Evolutionary conservation across 2,113 vertebrate genomes (phyloP).

Genomic region (Aptenodytes patagonicus): DNA sequence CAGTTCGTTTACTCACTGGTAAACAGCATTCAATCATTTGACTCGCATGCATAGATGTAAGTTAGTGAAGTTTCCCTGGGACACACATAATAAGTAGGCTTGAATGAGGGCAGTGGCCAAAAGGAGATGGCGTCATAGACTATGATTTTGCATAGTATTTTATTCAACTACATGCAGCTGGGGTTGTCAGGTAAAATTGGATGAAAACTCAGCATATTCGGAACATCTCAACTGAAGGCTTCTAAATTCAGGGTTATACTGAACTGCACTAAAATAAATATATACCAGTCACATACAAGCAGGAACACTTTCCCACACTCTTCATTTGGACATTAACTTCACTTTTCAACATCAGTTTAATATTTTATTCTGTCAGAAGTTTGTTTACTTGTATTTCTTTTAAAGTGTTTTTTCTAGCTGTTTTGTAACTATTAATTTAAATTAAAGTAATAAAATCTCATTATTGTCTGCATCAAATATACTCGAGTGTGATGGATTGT

Average conservation of each 20-base stretch:
- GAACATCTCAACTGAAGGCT: fast-evolving
- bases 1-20: background rate
- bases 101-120: background rate
- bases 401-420: background rate
- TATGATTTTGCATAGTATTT: background rate
- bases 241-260: background rate
- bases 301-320: background rate
- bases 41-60: background rate
- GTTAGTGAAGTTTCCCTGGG: background rate
- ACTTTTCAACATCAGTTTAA: background rate
- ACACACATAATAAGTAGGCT: background rate
- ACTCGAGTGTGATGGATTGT: background rate
- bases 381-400: background rate
- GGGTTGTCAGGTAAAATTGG: background rate
- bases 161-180: background rate
- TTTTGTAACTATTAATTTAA: background rate
- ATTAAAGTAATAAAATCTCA: background rate
- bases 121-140: background rate
- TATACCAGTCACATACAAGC: background rate
- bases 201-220: background rate
- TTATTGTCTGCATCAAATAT: background rate
- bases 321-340: background rate
- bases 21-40: background rate
- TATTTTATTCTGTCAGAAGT: background rate
- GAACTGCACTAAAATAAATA: background rate